Base-by-base conservation (phyloP, 2,888 invertebrate genomes). In the Cephus pulcher region DNA sequence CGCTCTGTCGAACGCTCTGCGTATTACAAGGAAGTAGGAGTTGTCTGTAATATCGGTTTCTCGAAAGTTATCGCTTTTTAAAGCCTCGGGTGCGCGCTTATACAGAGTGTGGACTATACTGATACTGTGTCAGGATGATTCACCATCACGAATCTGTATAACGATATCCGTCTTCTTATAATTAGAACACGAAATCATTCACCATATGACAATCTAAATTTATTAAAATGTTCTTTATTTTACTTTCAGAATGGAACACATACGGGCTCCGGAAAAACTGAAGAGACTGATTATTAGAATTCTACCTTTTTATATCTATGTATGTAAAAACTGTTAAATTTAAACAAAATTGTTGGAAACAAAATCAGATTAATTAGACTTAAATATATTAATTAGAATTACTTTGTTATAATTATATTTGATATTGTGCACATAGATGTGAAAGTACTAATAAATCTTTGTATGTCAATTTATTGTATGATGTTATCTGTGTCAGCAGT, bases 251-350 rank as follows among this genome's bases (percentile, higher is more conserved):
- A 87, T 95, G 95, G 95, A 95, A 95, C 88, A 92, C 93, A 32
- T 95, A 94, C 89, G 96, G 96, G 2, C 93, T 94, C 75, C 93
- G 93, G 34, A 94, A 95, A 86, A 92, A 92, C 75, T 83, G 81
- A 81, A 56, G 80, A 74, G 75, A 81, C 40, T 78, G 32, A 78
- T 11, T 12, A 74, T 23, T 74, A 56, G 23, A 56, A 56, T 23
- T 56, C 1, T 15, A 56, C 23, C 23, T 56, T 56, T 56, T 56
- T 56, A 9, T 56, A 56, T 15, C 40, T 23, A 56, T 56, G 23
- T 1, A 56, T 56, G 6, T 40, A 40, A 56, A 23, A 23, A 9
- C 1, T 56, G 2, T 56, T 56, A 0, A 56, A 56, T 34, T 9
- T 9, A 6, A 23, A 15, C 4, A 40, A 40, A 15, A 4, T 40